phyloP scores from a whole-genome alignment of 2,797 vertebrate species.

The Peromyscus aztecus region DNA sequence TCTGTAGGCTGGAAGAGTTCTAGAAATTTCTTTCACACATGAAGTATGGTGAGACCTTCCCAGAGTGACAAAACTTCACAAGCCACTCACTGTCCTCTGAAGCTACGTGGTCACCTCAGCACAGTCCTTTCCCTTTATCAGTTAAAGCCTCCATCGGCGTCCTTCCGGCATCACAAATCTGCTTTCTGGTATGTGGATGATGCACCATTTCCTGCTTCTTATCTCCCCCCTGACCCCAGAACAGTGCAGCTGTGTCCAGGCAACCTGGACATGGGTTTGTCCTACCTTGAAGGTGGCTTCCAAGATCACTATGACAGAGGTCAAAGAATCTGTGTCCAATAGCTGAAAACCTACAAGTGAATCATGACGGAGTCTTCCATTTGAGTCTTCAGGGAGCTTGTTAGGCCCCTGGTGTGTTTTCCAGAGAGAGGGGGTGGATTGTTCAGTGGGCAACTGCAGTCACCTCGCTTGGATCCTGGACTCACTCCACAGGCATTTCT shows the following conservation, averaged over 20 bases:
- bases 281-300: not conserved
- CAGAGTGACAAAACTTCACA: not conserved
- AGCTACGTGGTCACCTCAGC: not conserved
- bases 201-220: slow-evolving; percentile 30
- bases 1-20: not conserved
- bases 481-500: not conserved
- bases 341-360: not conserved
- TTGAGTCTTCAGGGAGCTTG: not conserved
- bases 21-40: not conserved
- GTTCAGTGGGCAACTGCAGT: not conserved
- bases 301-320: not conserved
- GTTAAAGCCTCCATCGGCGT: not conserved
- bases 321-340: not conserved
- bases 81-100: not conserved
- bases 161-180: not conserved
- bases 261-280: not conserved
- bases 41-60: not conserved
- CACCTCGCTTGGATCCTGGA: rapidly evolving
- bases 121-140: not conserved
- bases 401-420: not conserved
- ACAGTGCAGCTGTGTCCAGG: not conserved
- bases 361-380: not conserved
- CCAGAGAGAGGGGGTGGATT: too few species aligned
- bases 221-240: not conserved
- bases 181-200: slow-evolving; percentile 28